phyloP scores from a whole-genome alignment of 2,888 invertebrate species.

The Dione juno region DNA sequence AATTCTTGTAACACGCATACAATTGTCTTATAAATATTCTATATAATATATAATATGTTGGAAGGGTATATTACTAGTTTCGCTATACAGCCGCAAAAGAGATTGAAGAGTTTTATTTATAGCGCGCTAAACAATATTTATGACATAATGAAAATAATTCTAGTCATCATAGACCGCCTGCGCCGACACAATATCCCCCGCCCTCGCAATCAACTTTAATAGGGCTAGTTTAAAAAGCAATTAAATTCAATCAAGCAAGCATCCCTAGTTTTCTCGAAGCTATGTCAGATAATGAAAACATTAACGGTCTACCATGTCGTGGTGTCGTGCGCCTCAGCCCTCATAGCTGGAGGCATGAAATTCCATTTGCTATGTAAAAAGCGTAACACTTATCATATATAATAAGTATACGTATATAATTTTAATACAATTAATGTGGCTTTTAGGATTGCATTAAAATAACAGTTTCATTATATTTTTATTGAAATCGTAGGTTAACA shows the following conservation, averaged over 20 bases:
- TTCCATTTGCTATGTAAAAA: conserved; percentile 33
- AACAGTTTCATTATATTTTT: no score
- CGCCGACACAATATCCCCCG: conserved; percentile 28
- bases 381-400: not conserved
- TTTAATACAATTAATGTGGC: not conserved
- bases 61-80: conserved; percentile 20
- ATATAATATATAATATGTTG: conserved; percentile 31
- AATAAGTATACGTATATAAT: not conserved
- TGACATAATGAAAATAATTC: conserved; percentile 10
- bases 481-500: no score
- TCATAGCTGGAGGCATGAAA: conserved; percentile 41
- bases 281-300: conserved; percentile 59
- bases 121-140: not conserved
- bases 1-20: conserved; percentile 49
- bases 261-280: conserved; percentile 42
- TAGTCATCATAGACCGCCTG: conserved; percentile 8
- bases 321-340: conserved; percentile 37
- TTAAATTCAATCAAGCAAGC: conserved; percentile 66
- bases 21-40: conserved; percentile 27
- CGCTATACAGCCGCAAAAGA: not conserved
- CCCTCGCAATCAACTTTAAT: conserved; percentile 48
- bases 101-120: not conserved
- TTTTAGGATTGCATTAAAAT: not conserved
- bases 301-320: conserved; percentile 49
- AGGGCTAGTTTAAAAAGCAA: conserved; percentile 64